These are phyloP conservation scores for Chaetura pelagica DNA, from an alignment of 2,113 vertebrate genomes.

Conservation along the genomic window DNA sequence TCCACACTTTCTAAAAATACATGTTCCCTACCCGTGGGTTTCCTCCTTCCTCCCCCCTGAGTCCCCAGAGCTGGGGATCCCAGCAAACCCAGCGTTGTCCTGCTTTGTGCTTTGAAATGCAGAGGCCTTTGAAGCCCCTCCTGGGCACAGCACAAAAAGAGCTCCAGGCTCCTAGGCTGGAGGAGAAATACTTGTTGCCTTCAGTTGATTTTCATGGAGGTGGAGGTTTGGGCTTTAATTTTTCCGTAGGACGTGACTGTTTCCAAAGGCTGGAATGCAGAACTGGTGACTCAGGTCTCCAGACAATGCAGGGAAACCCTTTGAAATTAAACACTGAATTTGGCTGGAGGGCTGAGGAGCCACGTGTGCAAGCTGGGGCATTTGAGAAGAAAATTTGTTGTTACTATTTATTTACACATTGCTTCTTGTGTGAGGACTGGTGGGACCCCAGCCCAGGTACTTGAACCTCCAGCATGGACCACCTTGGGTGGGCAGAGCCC, in stretches of 20 bases:
- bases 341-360: background rate
- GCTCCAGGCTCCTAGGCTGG: background rate
- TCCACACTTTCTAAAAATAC: background rate
- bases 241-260: rapidly evolving
- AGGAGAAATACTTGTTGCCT: background rate
- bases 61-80: background rate
- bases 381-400: rapidly evolving
- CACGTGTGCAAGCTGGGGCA: rapidly evolving
- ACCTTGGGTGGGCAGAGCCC: background rate
- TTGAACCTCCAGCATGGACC: background rate
- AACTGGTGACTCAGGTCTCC: rapidly evolving
- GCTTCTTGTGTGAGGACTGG: rapidly evolving
- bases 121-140: background rate
- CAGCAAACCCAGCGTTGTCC: background rate
- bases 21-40: rapidly evolving
- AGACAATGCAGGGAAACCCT: background rate
- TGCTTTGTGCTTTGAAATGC: rapidly evolving
- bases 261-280: background rate
- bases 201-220: background rate
- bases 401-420: background rate
- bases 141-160: rapidly evolving
- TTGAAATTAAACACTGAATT: rapidly evolving
- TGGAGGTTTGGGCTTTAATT: background rate
- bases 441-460: rapidly evolving
- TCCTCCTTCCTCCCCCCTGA: background rate